These are phyloP conservation scores for Spizaetus ornatus DNA, from an alignment of 2,113 vertebrate genomes.

Conservation along the genomic window DNA sequence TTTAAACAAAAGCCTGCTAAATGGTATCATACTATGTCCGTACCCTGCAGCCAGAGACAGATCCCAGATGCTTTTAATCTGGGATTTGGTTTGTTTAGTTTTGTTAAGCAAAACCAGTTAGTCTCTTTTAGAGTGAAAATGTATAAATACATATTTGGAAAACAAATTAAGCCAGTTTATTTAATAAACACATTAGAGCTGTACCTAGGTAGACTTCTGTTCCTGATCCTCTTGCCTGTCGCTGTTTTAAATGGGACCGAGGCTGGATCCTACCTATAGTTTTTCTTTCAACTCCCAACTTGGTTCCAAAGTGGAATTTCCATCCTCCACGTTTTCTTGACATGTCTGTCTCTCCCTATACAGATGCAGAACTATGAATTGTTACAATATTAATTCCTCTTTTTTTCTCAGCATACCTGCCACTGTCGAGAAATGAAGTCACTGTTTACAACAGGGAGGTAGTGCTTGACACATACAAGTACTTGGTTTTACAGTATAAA, in stretches of 20 bases:
- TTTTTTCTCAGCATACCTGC: neutral
- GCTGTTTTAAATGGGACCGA: neutral
- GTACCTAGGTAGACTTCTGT: neutral
- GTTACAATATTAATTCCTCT: neutral
- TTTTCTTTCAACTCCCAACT: neutral
- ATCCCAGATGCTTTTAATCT: neutral
- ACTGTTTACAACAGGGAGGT: neutral
- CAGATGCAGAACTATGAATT: neutral
- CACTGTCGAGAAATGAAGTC: neutral
- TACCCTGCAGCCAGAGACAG: neutral
- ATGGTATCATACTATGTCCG: rapidly evolving
- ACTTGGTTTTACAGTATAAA: neutral
- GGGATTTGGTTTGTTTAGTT: neutral
- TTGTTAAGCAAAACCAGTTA: neutral
- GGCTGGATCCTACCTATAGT: neutral
- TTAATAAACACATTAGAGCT: neutral
- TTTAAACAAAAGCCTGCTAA: neutral
- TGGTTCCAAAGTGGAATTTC: neutral
- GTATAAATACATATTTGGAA: neutral
- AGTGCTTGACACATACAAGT: neutral
- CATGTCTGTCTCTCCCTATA: neutral
- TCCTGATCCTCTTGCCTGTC: neutral
- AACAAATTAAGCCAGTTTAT: neutral
- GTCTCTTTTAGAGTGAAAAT: neutral
- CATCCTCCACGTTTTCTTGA: neutral